A percentile compares a stretch with the other conserved stretches of the same genome.
phyloP scores from a whole-genome alignment of 2,113 vertebrate genomes.

The Erpornis zantholeuca region DNA sequence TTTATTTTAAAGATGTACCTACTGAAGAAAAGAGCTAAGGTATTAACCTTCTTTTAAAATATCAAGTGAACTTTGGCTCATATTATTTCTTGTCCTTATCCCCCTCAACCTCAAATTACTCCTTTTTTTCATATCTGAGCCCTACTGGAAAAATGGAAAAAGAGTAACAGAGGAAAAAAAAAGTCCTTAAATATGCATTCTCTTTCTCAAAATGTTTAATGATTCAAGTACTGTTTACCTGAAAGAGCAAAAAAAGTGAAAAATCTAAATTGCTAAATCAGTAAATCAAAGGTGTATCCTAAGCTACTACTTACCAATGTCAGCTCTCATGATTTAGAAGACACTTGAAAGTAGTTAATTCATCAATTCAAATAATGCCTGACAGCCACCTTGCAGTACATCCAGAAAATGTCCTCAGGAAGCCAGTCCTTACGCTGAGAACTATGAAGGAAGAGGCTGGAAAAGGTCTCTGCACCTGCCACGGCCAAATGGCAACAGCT shows the following conservation, averaged over 20 bases:
- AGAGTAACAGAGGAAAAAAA: not conserved
- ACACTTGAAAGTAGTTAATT: not conserved
- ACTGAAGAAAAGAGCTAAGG: not conserved
- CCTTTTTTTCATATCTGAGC: not conserved
- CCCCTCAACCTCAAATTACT: not conserved
- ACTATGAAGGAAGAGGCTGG: not conserved
- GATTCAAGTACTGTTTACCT: not conserved
- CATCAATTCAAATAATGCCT: not conserved
- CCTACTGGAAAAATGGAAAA: not conserved
- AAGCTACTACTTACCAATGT: not conserved
- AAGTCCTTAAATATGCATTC: not conserved
- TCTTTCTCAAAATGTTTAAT: not conserved
- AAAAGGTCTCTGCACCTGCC: not conserved
- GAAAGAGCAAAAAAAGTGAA: not conserved
- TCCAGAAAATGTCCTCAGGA: not conserved
- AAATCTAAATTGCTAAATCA: not conserved
- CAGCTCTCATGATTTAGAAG: not conserved
- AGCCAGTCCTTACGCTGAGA: not conserved
- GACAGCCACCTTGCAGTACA: not conserved
- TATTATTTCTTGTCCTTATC: not conserved
- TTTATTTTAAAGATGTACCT: not conserved
- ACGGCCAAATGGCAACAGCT: accelerated
- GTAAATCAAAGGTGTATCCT: not conserved
- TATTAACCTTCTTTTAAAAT: not conserved
- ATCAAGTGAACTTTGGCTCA: not conserved